Evolutionary conservation across 2,888 invertebrate species (phyloP).

Genomic region (Drosophila neutralis): DNA sequence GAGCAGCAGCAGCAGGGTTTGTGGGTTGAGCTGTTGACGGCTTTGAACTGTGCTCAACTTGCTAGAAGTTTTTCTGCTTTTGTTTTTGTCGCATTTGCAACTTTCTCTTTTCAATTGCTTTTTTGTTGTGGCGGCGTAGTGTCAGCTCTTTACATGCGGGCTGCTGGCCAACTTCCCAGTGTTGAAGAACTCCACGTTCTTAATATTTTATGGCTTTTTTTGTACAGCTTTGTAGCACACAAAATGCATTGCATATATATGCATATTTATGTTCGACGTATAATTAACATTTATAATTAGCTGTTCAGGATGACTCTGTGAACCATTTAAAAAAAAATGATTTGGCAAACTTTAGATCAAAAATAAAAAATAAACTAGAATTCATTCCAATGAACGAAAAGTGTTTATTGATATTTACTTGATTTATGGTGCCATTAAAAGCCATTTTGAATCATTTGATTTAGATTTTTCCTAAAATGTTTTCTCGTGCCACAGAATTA

Average conservation of each 20-base stretch:
- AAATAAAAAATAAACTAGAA: neutral
- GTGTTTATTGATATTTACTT: neutral
- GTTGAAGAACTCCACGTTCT: constrained; percentile 7
- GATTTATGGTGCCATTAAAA: neutral
- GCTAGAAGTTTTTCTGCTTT: constrained; percentile 59
- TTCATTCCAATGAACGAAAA: neutral
- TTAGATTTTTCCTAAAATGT: neutral
- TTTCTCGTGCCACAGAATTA: neutral
- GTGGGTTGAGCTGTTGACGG: constrained; percentile 47
- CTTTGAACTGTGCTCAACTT: constrained; percentile 68
- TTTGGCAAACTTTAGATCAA: neutral
- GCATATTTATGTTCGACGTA: neutral
- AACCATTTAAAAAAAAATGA: neutral
- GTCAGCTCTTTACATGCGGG: constrained; percentile 45
- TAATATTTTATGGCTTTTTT: constrained; percentile 1
- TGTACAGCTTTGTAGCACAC: neutral
- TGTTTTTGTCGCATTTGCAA: constrained; percentile 54
- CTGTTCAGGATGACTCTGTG: neutral
- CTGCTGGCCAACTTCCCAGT: constrained; percentile 25
- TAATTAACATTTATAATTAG: neutral
- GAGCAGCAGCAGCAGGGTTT: constrained; percentile 1
- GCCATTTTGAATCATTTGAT: neutral
- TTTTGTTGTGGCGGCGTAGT: constrained; percentile 36
- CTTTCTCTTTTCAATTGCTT: constrained; percentile 78
- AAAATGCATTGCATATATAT: neutral